Conservation (phyloP, 1,140 invertebrate genomes). For the Papilio polyxenes region DNA sequence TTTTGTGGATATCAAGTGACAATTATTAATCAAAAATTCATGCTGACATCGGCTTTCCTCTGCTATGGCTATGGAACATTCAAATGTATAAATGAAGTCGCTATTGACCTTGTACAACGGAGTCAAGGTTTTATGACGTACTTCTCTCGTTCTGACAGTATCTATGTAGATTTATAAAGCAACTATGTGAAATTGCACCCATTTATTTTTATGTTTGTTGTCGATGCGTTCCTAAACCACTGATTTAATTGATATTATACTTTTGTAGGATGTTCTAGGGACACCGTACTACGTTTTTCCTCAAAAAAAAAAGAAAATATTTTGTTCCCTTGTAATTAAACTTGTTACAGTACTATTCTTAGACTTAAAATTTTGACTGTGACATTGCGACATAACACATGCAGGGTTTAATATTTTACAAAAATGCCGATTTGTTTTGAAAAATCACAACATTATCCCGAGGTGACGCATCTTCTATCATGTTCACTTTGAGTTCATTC, state of each 20-base stretch:
- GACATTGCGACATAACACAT: no score
- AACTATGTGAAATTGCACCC: no score
- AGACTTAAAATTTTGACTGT: no score
- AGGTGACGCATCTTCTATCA: background rate
- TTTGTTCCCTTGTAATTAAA: no score
- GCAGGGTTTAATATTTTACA: background rate
- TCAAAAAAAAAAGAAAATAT: no score
- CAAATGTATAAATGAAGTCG: background rate
- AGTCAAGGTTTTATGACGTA: constrained; percentile 10
- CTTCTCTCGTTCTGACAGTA: background rate
- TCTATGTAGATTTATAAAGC: background rate
- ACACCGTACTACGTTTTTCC: no score
- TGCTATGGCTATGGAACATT: background rate
- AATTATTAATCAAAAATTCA: background rate
- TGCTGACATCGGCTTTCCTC: background rate
- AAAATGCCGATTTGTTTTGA: background rate
- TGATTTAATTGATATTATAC: no score
- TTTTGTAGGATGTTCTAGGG: no score
- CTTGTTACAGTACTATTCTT: no score
- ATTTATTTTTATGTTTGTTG: no score
- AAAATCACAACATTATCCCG: background rate
- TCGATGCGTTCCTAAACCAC: no score
- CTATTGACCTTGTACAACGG: background rate
- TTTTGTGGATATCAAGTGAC: background rate
- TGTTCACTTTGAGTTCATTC: background rate